Base-by-base conservation (phyloP, 2,888 invertebrate genomes). In the Odontocerum albicorne region DNA sequence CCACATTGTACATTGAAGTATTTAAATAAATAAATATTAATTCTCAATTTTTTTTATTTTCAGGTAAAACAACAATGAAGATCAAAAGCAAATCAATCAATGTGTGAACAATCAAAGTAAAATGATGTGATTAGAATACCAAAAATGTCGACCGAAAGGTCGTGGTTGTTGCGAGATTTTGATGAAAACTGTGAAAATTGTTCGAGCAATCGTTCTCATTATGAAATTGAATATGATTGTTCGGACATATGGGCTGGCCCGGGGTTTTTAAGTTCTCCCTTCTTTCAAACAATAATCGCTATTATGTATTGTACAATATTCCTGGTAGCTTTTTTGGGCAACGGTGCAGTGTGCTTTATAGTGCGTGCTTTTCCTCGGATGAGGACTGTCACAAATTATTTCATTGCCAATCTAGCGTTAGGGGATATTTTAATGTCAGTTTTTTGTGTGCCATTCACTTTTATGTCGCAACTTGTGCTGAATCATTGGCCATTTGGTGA, bases 341-440 rank as follows among this genome's bases (percentile, higher is more conserved):
- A 90, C 66, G 86, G 86, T 45, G 78, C 88, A 42, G 92, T 96
- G 16, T 92, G 92, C 70, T 93, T 90, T 70, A 89, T 94, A 17
- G 92, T 96, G 1, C 79, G 88, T 62, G 84, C 86, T 2, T 88
- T 88, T 10, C 88, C 90, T 1, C 81, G 90, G 32, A 94, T 95
- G 93, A 83, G 90, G 65, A 94, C 93, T 0, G 92, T 95, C 2
- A 95, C 95, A 35, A 96, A 96, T 71, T 92, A 85, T 71, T 94
- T 95, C 70, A 92, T 96, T 66, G 88, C 90, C 67, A 92, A 91
- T 70, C 75, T 96, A 62, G 93, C 95, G 0, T 79, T 93, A 32
- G 92, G 95, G 33, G 96, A 96, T 69, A 86, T 96, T 57, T 73
- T 95, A 52, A 93, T 96, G 87, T 90, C 93, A 0, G 67, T 92